Conservation (phyloP, 2,113 vertebrate genomes). For the Anhinga rufa region DNA sequence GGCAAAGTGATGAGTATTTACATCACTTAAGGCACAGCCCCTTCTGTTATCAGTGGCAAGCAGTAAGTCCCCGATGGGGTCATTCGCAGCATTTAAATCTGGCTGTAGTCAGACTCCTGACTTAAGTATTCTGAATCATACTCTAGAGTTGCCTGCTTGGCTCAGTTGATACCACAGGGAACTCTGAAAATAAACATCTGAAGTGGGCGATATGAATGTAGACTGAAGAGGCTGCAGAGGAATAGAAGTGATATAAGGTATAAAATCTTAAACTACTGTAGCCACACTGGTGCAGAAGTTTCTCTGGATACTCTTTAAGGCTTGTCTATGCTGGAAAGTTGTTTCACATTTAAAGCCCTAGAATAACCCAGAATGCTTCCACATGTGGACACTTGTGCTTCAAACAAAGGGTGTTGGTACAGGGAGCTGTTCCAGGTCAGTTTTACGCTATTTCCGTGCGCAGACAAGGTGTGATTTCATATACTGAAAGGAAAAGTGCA, state of each 20-base stretch:
- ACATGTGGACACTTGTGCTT: neutral
- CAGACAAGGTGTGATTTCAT: neutral
- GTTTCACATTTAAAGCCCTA: neutral
- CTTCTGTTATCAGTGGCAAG: neutral
- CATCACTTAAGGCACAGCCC: neutral
- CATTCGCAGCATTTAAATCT: neutral
- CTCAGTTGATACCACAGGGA: neutral
- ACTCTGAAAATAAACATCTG: neutral
- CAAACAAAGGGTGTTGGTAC: neutral
- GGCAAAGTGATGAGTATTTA: neutral
- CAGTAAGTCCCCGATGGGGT: neutral
- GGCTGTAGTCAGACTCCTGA: neutral
- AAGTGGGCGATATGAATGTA: neutral
- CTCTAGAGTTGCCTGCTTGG: neutral
- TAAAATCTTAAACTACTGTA: neutral
- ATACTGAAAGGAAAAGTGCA: neutral
- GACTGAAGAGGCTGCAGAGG: neutral
- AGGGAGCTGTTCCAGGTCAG: neutral
- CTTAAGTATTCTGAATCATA: neutral
- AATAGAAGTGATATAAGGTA: neutral
- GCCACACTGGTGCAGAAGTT: neutral
- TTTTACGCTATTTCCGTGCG: neutral
- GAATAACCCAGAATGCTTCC: neutral
- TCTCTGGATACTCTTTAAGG: neutral
- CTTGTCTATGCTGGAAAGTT: neutral